phyloP scores from a whole-genome alignment of 2,797 vertebrate species.

The Takifugu rubripes region DNA sequence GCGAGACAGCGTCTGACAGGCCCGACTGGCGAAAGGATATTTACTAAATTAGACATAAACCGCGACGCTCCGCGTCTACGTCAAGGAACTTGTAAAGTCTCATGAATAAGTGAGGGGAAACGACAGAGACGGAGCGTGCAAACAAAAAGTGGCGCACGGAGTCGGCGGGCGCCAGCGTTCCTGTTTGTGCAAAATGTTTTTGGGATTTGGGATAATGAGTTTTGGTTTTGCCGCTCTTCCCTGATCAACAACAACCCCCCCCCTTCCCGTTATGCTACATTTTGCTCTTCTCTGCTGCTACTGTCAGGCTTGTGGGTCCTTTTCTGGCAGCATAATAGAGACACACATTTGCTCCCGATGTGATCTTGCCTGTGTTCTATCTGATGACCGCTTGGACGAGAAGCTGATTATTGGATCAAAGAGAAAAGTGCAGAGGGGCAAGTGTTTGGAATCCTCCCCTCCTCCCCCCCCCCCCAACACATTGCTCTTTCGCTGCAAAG shows the following conservation, averaged over 20 bases:
- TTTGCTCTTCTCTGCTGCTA: constrained; percentile 50
- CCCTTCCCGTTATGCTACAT: constrained; percentile 36
- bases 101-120: constrained; percentile 77
- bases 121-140: constrained; percentile 66
- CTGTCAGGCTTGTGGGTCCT: constrained; percentile 62
- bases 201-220: constrained; percentile 72
- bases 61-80: constrained; percentile 74
- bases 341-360: constrained; percentile 72
- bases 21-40: constrained; percentile 76
- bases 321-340: constrained; percentile 72
- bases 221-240: constrained; percentile 57
- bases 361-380: constrained; percentile 68
- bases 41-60: constrained; percentile 82
- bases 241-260: constrained; percentile 59
- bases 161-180: constrained; percentile 36
- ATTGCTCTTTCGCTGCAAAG: constrained; percentile 59
- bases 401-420: constrained; percentile 73
- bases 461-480: too few relatives aligned
- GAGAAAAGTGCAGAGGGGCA: constrained; percentile 41
- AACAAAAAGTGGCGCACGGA: constrained; percentile 66
- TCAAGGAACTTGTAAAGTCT: constrained; percentile 74
- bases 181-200: constrained; percentile 53
- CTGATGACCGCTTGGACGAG: constrained; percentile 71
- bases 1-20: constrained; percentile 74
- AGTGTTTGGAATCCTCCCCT: constrained; percentile 71